Percentiles rank a stretch among this genome's conserved stretches.
Evolutionary conservation across 1,140 invertebrate genomes (phyloP).

Genomic region (Mya arenaria): DNA sequence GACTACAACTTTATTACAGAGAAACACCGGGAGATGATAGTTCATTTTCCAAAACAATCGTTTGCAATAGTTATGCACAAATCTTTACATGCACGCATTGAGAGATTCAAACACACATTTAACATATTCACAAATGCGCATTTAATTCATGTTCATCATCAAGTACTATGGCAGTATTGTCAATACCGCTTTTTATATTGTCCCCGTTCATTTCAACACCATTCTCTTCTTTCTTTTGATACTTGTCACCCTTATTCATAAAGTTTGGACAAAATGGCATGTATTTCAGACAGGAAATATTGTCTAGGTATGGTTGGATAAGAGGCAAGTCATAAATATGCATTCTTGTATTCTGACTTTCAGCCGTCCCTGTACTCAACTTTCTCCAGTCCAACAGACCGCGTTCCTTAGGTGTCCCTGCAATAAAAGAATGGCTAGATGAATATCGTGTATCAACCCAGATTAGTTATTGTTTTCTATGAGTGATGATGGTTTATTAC

Average conservation of each 20-base stretch:
- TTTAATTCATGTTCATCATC: too few species aligned
- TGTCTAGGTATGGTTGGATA: conserved; percentile 56
- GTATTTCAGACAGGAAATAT: conserved; percentile 21
- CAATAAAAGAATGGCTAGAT: neutral
- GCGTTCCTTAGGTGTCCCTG: conserved; percentile 57
- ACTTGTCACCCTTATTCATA: neutral
- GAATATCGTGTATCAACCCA: neutral
- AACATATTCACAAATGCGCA: too few species aligned
- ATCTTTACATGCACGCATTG: too few species aligned
- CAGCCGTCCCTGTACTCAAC: neutral
- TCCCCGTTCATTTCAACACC: neutral
- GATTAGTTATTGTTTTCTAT: neutral
- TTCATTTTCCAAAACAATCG: too few species aligned
- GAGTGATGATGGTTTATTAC: neutral
- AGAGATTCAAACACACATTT: too few species aligned
- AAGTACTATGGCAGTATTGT: too few species aligned
- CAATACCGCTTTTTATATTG: too few species aligned
- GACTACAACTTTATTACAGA: too few species aligned
- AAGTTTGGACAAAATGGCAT: conserved; percentile 59
- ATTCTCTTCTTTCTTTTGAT: neutral
- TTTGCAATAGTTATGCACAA: too few species aligned
- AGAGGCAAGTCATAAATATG: conserved; percentile 55
- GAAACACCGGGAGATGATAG: too few species aligned
- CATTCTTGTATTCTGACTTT: neutral
- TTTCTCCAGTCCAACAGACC: conserved; percentile 54